Base-by-base conservation (phyloP, 2,888 invertebrate species). In the Thecophora atra region DNA sequence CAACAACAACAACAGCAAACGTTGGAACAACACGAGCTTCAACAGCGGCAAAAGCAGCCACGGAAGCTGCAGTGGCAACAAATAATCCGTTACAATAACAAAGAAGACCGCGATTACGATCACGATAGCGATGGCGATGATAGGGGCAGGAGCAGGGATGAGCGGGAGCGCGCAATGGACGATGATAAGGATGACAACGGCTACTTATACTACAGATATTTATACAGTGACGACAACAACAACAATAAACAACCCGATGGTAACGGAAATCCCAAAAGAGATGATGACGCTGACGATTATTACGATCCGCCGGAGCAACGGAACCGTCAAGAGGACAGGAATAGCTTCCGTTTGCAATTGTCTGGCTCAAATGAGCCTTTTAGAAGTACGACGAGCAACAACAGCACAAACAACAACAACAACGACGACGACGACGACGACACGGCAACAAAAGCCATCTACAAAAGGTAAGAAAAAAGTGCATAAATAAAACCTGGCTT, bases 291-390 rank as follows among this genome's bases (percentile, higher is more conserved):
- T 63, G 28, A 44, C 44, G n/a, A 44, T 60, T 15, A 58, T 58
- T 28, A 58, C 5, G 26, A 58, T 13, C 26, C 26, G 24, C 58
- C 7, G 28, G 4, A 58, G 58, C 58, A 3, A 13, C 58, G 44
- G 26, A n/a, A 51, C 15, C 65, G 58, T 65, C 65, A 56, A 65
- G 65, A 71, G 65, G 65, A 47, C 58, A 71, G 65, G 30, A 62
- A 67, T 60, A 37, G 56, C 62, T 67, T 72, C 67, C 72, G 72
- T 37, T 66, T 67, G 62, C 67, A 66, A 67, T 72, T 67, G 72
- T 67, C 67, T 66, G 62, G 17, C 37, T 30, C 66, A 72, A 72
- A 72, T 72, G 60, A 67, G 51, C 52, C 72, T 26, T 47, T 56
- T 58, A 60, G 47, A 26, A 64, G 42, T 58, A 47, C 26, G 8